Conservation (phyloP, 2,113 vertebrate genomes). For the Saccopteryx leptura region DNA sequence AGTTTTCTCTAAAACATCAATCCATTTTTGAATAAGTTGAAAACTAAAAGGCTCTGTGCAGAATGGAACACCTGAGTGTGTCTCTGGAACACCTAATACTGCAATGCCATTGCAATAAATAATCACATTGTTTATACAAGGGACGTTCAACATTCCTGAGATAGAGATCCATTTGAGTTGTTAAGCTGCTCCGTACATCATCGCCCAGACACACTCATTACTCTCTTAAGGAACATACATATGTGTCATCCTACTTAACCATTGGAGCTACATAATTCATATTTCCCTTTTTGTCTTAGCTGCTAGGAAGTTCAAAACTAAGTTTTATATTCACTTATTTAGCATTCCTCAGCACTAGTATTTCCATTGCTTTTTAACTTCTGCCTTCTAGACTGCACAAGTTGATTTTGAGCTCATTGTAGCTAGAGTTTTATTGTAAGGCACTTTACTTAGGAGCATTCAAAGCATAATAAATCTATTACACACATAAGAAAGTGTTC, state of each 20-base stretch:
- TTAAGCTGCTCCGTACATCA: not conserved
- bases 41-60: not conserved
- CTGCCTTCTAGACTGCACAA: not conserved
- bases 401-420: not conserved
- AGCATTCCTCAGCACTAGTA: not conserved
- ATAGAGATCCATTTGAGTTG: not conserved
- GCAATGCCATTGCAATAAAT: not conserved
- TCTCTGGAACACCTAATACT: not conserved
- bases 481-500: not conserved
- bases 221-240: not conserved
- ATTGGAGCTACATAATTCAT: not conserved
- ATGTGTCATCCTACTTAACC: not conserved
- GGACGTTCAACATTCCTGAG: not conserved
- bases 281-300: not conserved
- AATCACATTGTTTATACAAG: not conserved
- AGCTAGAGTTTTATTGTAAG: not conserved
- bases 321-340: not conserved
- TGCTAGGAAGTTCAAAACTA: not conserved
- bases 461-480: not conserved
- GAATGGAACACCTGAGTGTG: not conserved
- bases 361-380: not conserved
- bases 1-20: not conserved
- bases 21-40: not conserved
- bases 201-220: not conserved
- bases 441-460: not conserved